Evolutionary conservation across 2,797 vertebrate genomes (phyloP).

Genomic region (Nyctibius grandis): DNA sequence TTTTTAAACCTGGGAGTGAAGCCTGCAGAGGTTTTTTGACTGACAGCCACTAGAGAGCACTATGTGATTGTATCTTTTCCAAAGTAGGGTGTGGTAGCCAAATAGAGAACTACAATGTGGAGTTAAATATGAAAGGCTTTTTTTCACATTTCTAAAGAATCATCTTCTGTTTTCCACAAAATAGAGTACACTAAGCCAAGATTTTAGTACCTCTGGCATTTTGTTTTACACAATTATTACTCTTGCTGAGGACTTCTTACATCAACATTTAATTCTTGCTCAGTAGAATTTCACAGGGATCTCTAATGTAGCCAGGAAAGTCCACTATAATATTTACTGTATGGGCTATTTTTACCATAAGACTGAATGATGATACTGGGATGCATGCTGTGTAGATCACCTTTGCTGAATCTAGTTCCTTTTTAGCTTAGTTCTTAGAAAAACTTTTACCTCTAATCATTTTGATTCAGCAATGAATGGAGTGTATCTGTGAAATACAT

Average conservation of each 20-base stretch:
- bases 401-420: background rate
- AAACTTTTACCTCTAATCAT: background rate
- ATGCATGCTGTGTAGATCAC: background rate
- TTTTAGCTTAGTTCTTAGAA: background rate
- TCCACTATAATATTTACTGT: background rate
- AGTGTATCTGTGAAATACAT: background rate
- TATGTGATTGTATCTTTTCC: background rate
- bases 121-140: background rate
- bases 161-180: background rate
- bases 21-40: background rate
- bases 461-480: background rate
- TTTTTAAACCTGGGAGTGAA: background rate
- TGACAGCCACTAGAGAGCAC: slow-evolving; percentile 33
- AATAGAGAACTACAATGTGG: background rate
- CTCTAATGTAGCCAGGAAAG: background rate
- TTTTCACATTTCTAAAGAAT: background rate
- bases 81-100: background rate
- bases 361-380: background rate
- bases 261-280: background rate
- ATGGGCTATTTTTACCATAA: background rate
- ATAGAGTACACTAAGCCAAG: background rate
- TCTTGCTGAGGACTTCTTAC: background rate
- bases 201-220: background rate
- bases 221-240: background rate
- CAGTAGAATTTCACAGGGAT: background rate